phyloP scores from a whole-genome alignment of 2,888 invertebrate species.

The Tiliacea citrago region DNA sequence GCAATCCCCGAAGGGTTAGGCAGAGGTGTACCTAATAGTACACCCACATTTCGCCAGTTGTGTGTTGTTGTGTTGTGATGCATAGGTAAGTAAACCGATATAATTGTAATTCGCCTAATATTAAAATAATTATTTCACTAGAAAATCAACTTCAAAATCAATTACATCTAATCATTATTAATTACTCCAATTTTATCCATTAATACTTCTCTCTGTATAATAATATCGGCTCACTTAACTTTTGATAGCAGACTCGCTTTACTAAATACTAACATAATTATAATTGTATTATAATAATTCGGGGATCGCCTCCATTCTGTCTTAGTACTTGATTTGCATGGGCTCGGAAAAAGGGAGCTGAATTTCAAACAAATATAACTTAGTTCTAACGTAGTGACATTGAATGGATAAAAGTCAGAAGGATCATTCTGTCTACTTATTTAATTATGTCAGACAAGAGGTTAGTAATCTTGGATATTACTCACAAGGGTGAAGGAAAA shows the following conservation, averaged over 20 bases:
- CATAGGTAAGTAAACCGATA: not conserved
- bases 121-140: not conserved
- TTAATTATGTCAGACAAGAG: not conserved
- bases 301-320: conserved; percentile 38
- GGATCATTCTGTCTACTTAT: not conserved
- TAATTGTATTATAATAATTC: conserved; percentile 50
- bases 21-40: too few species aligned
- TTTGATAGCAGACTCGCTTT: conserved; percentile 6
- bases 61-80: too few species aligned
- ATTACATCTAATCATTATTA: not conserved
- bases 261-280: conserved; percentile 39
- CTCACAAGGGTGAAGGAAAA: too few species aligned
- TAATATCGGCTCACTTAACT: conserved; percentile 11
- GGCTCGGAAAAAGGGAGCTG: conserved; percentile 8
- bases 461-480: too few species aligned
- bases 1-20: too few species aligned
- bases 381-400: conserved; percentile 13
- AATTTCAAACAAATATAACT: conserved; percentile 44
- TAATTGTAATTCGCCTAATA: not conserved
- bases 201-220: not conserved
- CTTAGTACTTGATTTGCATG: conserved; percentile 31
- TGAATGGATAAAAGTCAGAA: not conserved
- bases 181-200: not conserved
- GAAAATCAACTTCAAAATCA: not conserved
- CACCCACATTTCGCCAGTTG: too few species aligned